These are phyloP conservation scores for Apodemus speciosus DNA, from an alignment of 2,113 vertebrate genomes.

Conservation along the genomic window DNA sequence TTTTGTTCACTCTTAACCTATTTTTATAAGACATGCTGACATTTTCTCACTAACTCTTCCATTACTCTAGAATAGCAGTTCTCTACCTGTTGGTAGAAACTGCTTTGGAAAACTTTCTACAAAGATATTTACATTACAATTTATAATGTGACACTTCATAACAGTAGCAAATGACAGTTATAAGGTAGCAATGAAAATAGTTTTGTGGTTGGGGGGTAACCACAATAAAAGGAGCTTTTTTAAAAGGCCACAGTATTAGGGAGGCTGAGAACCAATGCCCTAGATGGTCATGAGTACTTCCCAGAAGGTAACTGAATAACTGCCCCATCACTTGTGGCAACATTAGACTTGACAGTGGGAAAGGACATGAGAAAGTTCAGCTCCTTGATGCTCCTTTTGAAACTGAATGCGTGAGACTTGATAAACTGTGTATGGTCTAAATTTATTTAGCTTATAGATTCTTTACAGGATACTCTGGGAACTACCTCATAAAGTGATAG, in stretches of 20 bases:
- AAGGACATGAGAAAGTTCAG: background rate
- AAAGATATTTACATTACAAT: background rate
- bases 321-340: background rate
- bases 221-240: background rate
- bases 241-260: background rate
- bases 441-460: background rate
- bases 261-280: background rate
- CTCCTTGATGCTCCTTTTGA: background rate
- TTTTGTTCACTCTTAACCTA: constrained; percentile 23
- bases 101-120: background rate
- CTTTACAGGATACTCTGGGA: background rate
- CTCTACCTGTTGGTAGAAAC: background rate
- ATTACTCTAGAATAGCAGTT: background rate
- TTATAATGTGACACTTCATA: background rate
- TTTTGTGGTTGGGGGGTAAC: background rate
- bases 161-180: background rate
- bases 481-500: background rate
- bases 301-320: background rate
- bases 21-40: constrained; percentile 8
- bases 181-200: background rate
- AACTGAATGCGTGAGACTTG: background rate
- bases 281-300: background rate
- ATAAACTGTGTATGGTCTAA: background rate
- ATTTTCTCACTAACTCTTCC: background rate
- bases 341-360: background rate